Base-by-base conservation (phyloP, 2,797 vertebrate species). In the Fistularia commersonii region DNA sequence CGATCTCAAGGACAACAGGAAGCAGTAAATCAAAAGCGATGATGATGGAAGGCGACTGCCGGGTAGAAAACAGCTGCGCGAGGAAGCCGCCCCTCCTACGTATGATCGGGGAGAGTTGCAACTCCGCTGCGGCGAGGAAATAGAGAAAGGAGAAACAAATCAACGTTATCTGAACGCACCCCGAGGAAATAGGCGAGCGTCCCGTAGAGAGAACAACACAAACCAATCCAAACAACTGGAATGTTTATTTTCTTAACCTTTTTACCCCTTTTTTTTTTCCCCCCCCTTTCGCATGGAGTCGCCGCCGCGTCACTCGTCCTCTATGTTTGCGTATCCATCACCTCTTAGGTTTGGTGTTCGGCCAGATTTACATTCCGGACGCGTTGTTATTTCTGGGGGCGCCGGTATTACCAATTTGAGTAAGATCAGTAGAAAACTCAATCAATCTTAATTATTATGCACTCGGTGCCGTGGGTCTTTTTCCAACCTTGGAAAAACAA, bases 11-110 rank as follows among this genome's bases (percentile, higher is more conserved):
- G 46, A 70, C 70, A 69, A 61, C 72, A 83, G 87, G 80, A 88
- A 86, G 69, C 60, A 41, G 73, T 81, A 69, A 80, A 79, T 82
- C 80, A 84, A 75, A 72, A 9, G 6, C 5, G 48, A 5, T 48
- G 53, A 57, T 61, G 66, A 79, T 58, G 76, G 64, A 74, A 69
- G 51, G 69, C 10, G 48, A 23, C 23, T 23, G 23, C 23, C 23
- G 23, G 23, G 2, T 23, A 69, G 54, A 53, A 54, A 78, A 69
- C 83, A 85, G 69, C 77, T 87, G 82, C 71, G 64, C 1, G 5
- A 54, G 55, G 73, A 45, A 59, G 23, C 23, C 2, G 23, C 23
- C 4, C 23, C 23, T 23, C 23, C 2, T 23, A 23, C 23, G 23
- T 48, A 23, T 33, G 6, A 14, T 34, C 7, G 8, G 34, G 13